Percentiles rank a stretch among this genome's conserved stretches.
phyloP scores from a whole-genome alignment of 2,113 vertebrate species.

The Piaya cayana region DNA sequence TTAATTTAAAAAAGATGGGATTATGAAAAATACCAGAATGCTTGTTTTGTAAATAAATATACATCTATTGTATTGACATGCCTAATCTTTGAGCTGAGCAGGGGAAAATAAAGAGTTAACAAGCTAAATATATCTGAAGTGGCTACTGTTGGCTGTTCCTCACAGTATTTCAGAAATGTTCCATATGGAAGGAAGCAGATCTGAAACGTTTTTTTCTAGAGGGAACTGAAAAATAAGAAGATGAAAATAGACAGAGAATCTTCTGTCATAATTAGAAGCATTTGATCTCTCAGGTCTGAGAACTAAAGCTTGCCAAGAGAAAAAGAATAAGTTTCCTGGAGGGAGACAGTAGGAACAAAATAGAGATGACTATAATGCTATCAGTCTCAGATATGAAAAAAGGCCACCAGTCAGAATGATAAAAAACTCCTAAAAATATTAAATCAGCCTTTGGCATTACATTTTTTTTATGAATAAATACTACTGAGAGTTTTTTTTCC shows the following conservation, averaged over 20 bases:
- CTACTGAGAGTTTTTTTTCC: accelerated
- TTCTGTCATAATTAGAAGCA: neutral
- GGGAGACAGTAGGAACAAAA: neutral
- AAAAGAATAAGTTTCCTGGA: neutral
- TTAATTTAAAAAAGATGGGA: neutral
- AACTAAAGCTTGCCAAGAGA: neutral
- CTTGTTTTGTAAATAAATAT: neutral
- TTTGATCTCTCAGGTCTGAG: neutral
- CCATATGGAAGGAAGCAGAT: constrained; percentile 19
- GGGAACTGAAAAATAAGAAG: neutral
- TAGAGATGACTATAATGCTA: neutral
- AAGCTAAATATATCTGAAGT: neutral
- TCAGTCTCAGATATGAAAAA: neutral
- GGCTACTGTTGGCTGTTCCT: constrained; percentile 15
- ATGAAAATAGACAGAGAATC: neutral
- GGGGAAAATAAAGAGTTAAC: constrained; percentile 9
- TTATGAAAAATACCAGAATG: neutral
- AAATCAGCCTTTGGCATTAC: neutral
- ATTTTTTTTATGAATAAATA: neutral
- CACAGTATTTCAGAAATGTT: constrained; percentile 31
- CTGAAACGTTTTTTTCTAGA: neutral
- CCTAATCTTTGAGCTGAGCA: neutral
- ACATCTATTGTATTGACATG: neutral
- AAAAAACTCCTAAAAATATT: neutral
- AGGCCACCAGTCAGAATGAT: neutral